These are phyloP conservation scores for Wiebesia pumilae DNA, from an alignment of 1,140 invertebrate genomes.

Conservation along the genomic window DNA sequence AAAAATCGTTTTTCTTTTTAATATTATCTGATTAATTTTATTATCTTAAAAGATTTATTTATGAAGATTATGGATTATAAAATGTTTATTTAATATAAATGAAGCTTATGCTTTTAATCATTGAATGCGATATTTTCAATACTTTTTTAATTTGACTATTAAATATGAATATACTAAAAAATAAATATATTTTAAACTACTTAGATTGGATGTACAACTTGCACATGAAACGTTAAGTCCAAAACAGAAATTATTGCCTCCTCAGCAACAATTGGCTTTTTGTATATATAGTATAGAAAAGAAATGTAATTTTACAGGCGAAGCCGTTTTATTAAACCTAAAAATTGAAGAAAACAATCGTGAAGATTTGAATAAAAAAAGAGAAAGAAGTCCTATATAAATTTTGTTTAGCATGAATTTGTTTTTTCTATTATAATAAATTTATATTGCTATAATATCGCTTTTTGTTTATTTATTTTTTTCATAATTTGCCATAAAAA, in stretches of 20 bases:
- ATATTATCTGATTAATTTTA: too few species aligned
- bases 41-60: too few species aligned
- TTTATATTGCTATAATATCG: neutral
- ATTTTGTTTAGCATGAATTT: neutral
- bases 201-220: constrained; percentile 52
- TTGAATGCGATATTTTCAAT: neutral
- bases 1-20: too few species aligned
- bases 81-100: too few species aligned
- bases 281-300: constrained; percentile 67
- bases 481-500: constrained; percentile 49
- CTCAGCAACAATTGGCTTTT: constrained; percentile 60
- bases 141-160: constrained; percentile 36
- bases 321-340: constrained; percentile 59
- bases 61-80: too few species aligned
- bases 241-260: constrained; percentile 48
- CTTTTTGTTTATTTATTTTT: neutral
- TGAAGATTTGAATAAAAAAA: too few species aligned
- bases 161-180: neutral
- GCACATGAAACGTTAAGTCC: constrained; percentile 59
- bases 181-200: constrained; percentile 33
- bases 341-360: too few species aligned
- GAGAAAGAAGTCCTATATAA: too few species aligned
- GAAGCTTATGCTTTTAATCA: too few species aligned
- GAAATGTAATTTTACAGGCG: constrained; percentile 63
- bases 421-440: constrained; percentile 39